Conservation (phyloP, 1,140 invertebrate species). For the Vanessa atalanta region DNA sequence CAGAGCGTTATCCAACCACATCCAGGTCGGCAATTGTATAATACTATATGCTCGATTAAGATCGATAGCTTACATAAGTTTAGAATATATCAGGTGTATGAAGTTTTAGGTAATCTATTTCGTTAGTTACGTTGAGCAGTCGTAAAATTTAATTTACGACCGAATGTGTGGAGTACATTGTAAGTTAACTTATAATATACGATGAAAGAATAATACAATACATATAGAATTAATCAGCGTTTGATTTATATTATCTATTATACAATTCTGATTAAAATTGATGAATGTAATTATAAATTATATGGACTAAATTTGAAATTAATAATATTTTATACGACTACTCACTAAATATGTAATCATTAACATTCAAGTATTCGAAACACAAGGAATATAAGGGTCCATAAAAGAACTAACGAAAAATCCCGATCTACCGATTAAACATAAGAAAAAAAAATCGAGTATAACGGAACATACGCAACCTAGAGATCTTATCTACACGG, state of each 20-base stretch:
- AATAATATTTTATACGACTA: too few relatives aligned
- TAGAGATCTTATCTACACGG: neutral
- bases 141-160: neutral
- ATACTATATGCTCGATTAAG: slow-evolving; percentile 41
- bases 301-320: too few relatives aligned
- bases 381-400: too few relatives aligned
- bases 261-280: too few relatives aligned
- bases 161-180: neutral
- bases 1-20: slow-evolving; percentile 48
- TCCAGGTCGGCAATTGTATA: slow-evolving; percentile 49
- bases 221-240: too few relatives aligned
- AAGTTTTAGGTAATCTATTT: slow-evolving; percentile 23
- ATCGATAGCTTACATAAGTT: slow-evolving; percentile 31
- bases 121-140: slow-evolving; percentile 8
- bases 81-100: slow-evolving; percentile 29
- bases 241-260: too few relatives aligned
- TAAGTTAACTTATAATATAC: neutral
- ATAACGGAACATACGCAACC: neutral
- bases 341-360: too few relatives aligned
- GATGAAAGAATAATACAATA: too few relatives aligned
- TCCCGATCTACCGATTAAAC: neutral
- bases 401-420: neutral
- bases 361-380: too few relatives aligned
- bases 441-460: neutral
- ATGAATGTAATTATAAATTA: too few relatives aligned